Evolutionary conservation across 30 jellyfish, hydroid and myxozoan species (phyloP).

Genomic region (Cassiopea xamachana): DNA sequence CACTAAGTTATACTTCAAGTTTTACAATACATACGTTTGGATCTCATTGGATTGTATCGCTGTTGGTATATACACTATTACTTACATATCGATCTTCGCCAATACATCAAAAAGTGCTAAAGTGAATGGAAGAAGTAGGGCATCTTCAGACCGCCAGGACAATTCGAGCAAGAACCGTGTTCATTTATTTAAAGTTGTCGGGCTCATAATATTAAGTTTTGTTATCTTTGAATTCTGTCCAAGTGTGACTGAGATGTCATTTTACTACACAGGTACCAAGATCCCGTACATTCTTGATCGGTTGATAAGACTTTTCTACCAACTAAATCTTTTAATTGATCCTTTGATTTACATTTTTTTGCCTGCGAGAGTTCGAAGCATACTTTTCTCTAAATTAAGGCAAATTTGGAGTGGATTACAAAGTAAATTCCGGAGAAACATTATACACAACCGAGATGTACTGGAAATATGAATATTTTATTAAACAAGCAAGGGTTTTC

Average conservation of each 20-base stretch:
- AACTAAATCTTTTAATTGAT: conserved; percentile 13
- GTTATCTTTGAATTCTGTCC: conserved; percentile 58
- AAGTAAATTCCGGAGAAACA: background rate
- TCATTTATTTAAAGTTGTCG: conserved; percentile 41
- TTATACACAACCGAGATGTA: background rate
- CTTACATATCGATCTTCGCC: conserved; percentile 38
- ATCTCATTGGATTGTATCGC: conserved; percentile 43
- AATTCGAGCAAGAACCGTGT: conserved; percentile 10
- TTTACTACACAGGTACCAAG: background rate
- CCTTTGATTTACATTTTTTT: conserved; percentile 60
- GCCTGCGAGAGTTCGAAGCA: conserved; percentile 41
- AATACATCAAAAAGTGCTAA: background rate
- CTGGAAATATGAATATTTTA: background rate
- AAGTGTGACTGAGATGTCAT: conserved; percentile 15
- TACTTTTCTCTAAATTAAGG: background rate
- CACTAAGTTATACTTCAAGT: conserved; percentile 4
- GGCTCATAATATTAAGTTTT: conserved; percentile 31
- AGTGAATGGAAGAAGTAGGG: background rate
- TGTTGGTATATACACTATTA: conserved; percentile 22
- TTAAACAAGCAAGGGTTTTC: background rate
- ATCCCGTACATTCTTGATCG: conserved; percentile 30
- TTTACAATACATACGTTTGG: conserved; percentile 52
- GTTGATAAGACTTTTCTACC: conserved; percentile 2
- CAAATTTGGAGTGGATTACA: background rate
- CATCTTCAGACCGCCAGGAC: background rate